Percentiles rank a stretch among this genome's conserved stretches.
phyloP scores from a whole-genome alignment of 2,113 vertebrate species.

The Myocastor coypus region DNA sequence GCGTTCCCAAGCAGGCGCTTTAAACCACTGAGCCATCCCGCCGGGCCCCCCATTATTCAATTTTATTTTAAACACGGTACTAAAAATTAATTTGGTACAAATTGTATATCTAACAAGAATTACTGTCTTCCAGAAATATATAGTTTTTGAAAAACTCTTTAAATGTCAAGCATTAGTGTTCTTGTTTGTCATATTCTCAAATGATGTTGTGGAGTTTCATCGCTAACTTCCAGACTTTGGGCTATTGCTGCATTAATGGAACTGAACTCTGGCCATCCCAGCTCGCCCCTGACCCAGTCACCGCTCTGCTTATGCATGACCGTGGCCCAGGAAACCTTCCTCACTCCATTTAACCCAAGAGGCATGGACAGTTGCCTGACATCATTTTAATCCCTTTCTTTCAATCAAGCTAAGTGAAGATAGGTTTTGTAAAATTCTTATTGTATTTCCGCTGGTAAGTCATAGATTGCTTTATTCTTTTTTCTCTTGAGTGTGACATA shows the following conservation, averaged over 20 bases:
- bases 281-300: background rate
- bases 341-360: background rate
- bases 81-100: background rate
- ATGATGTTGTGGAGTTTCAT: background rate
- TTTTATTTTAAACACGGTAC: background rate
- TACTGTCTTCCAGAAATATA: background rate
- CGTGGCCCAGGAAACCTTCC: background rate
- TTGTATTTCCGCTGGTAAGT: background rate
- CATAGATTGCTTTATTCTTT: background rate
- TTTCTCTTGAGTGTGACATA: constrained; percentile 18
- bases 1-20: no score
- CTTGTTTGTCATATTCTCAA: background rate
- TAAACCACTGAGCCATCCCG: no score
- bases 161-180: background rate
- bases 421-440: background rate
- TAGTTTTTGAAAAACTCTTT: background rate
- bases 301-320: background rate
- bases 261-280: background rate
- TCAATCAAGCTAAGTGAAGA: background rate
- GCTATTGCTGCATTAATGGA: background rate
- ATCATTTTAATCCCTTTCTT: background rate
- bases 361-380: background rate
- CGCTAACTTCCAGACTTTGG: background rate
- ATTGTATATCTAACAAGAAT: background rate
- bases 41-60: background rate